phyloP scores from a whole-genome alignment of 2,888 invertebrate genomes.

The Dolichomitus sp. region DNA sequence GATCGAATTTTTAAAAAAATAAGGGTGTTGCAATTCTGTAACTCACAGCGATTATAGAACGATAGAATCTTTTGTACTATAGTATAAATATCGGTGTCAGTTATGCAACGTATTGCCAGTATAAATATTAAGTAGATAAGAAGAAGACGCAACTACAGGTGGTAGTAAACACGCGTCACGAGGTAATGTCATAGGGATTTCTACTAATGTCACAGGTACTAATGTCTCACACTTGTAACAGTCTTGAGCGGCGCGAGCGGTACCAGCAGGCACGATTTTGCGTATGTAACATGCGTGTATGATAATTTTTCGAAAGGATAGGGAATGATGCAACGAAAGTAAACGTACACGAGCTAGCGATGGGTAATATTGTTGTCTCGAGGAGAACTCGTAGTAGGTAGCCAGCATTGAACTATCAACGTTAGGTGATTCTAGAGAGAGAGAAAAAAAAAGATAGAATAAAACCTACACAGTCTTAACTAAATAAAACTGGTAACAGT shows the following conservation, averaged over 20 bases:
- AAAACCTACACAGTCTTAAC: neutral
- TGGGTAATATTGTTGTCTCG: slow-evolving; percentile 53
- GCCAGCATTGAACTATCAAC: slow-evolving; percentile 45
- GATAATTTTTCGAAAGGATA: slow-evolving; percentile 44
- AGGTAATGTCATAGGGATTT: slow-evolving; percentile 15
- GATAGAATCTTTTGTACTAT: slow-evolving; percentile 22
- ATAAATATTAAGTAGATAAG: slow-evolving; percentile 33
- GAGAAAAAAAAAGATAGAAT: slow-evolving; percentile 18
- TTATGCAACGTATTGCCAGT: slow-evolving; percentile 52
- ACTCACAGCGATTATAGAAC: slow-evolving; percentile 44
- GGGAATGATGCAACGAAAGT: slow-evolving; percentile 47
- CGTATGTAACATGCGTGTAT: slow-evolving; percentile 16
- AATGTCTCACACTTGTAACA: neutral
- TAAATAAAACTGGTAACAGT: slow-evolving; percentile 23
- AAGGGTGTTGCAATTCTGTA: slow-evolving; percentile 23
- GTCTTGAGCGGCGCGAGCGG: neutral
- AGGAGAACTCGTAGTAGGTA: slow-evolving; percentile 20
- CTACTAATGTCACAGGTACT: slow-evolving; percentile 11
- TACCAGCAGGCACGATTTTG: slow-evolving; percentile 4
- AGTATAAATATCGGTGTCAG: slow-evolving; percentile 54
- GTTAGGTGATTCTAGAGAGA: neutral
- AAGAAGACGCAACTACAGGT: slow-evolving; percentile 22
- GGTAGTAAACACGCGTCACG: slow-evolving; percentile 26
- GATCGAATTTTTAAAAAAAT: slow-evolving; percentile 33
- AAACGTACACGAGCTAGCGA: slow-evolving; percentile 28